Percentiles rank a stretch among this genome's conserved stretches.
phyloP scores from a whole-genome alignment of 1,140 invertebrate genomes.

The Cherax destructor region DNA sequence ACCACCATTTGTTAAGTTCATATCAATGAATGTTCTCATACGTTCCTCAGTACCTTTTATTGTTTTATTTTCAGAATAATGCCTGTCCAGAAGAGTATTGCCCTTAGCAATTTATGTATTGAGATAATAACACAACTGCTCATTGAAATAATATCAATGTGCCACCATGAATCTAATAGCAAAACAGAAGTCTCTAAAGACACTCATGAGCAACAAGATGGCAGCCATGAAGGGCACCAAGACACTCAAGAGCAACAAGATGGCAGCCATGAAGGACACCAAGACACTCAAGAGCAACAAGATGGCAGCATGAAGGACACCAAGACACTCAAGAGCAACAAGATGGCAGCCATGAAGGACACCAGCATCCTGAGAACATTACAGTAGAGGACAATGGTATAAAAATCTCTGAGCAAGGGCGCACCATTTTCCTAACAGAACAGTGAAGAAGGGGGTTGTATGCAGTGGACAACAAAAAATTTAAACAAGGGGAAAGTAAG shows the following conservation, averaged over 20 bases:
- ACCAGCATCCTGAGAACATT: background rate
- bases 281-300: too few relatives aligned
- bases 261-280: too few relatives aligned
- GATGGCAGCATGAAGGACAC: too few relatives aligned
- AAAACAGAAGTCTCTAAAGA: background rate
- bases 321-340: background rate
- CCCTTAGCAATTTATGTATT: slow-evolving; percentile 32
- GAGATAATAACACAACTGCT: slow-evolving; percentile 23
- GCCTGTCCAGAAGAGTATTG: slow-evolving; percentile 21
- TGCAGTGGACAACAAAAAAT: background rate
- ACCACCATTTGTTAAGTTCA: too few relatives aligned
- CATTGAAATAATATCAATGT: background rate
- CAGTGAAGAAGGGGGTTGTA: background rate
- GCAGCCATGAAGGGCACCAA: background rate
- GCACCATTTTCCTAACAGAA: background rate
- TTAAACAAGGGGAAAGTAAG: background rate
- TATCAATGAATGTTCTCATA: too few relatives aligned
- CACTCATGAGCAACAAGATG: background rate
- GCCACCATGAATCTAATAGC: background rate
- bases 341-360: background rate
- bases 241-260: too few relatives aligned
- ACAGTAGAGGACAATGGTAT: background rate
- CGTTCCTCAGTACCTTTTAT: background rate
- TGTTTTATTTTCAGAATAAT: slow-evolving; percentile 5
- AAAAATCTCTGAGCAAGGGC: background rate